Evolutionary conservation across 2,113 vertebrate genomes (phyloP).

Genomic region (Mesitornis unicolor): DNA sequence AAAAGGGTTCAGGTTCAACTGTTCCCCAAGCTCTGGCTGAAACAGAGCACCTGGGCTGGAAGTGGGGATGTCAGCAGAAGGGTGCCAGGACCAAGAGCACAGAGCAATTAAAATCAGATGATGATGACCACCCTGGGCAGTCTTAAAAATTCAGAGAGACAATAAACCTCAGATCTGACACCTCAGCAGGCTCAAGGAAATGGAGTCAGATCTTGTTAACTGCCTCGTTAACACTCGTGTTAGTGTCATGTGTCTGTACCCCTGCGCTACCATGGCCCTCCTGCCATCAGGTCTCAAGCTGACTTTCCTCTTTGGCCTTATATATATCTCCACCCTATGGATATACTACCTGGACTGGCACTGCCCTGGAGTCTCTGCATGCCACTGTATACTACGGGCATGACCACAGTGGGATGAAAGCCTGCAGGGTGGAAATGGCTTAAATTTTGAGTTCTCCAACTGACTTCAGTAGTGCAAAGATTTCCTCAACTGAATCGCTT

Average conservation of each 20-base stretch:
- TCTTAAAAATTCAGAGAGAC: neutral
- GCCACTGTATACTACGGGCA: neutral
- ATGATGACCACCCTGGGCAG: neutral
- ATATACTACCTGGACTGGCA: neutral
- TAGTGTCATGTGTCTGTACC: accelerated
- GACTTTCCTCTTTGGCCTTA: neutral
- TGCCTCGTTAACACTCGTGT: neutral
- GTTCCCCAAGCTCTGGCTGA: neutral
- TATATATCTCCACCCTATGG: no score
- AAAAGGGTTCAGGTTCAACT: neutral
- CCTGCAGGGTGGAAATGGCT: neutral
- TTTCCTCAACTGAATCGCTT: neutral
- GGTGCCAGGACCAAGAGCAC: neutral
- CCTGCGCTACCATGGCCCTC: neutral
- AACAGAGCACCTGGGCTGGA: neutral
- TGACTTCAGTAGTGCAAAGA: neutral
- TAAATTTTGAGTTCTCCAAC: neutral
- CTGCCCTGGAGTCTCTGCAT: neutral
- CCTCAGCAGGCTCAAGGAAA: neutral
- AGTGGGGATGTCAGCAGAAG: neutral
- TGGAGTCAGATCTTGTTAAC: neutral
- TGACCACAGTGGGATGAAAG: neutral
- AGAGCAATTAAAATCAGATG: neutral
- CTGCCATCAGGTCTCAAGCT: neutral
- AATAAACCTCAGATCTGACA: neutral